A percentile compares a stretch with the other conserved stretches of the same genome.
Conservation (phyloP, 2,888 invertebrate species). For the Tenthredo mesomela region DNA sequence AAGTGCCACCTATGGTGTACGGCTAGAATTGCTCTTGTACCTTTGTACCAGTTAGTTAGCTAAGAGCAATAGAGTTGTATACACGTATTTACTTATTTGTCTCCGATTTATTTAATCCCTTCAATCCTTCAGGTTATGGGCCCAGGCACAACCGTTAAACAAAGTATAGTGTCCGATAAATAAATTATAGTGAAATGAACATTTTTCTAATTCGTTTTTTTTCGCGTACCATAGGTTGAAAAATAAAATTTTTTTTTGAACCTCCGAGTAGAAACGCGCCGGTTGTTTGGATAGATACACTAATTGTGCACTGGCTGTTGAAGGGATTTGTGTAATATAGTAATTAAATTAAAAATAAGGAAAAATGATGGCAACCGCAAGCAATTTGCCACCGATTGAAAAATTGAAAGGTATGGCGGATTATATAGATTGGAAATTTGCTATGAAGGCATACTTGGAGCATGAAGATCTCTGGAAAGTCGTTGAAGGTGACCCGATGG, state of each 20-base stretch:
- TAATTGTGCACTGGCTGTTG: neutral
- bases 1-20: no score
- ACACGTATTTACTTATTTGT: no score
- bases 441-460: neutral
- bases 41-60: no score
- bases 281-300: neutral
- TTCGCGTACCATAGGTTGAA: no score
- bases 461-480: neutral
- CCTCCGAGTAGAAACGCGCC: neutral
- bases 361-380: neutral
- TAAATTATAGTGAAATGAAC: no score
- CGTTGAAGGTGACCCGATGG: neutral
- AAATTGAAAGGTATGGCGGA: neutral
- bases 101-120: no score
- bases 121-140: constrained; percentile 18
- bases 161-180: no score
- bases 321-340: neutral
- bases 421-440: constrained; percentile 13
- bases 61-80: no score
- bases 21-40: no score
- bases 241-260: no score
- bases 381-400: neutral
- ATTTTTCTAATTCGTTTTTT: no score
- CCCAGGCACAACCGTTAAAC: neutral
- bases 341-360: no score